Conservation (phyloP, 2,888 invertebrate species). For the Alentia gelatinosa region DNA sequence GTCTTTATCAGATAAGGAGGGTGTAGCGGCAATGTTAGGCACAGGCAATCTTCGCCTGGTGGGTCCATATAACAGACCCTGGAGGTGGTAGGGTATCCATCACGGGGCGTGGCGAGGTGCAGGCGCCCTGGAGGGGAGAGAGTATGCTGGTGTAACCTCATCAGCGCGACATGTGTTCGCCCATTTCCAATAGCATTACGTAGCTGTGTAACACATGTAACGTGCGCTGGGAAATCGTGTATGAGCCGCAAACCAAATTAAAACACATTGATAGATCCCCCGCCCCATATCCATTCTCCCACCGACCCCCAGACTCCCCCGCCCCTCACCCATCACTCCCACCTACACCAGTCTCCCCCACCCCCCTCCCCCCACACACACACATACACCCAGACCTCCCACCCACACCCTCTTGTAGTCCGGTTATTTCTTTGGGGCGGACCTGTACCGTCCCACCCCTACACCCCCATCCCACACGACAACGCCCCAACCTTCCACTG, state of each 20-base stretch:
- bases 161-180: constrained; percentile 55
- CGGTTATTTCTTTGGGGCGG: neutral
- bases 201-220: constrained; percentile 48
- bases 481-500: neutral
- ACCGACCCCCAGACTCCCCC: neutral
- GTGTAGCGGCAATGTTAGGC: neutral
- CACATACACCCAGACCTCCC: neutral
- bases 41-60: neutral
- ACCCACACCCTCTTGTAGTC: neutral
- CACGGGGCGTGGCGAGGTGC: neutral
- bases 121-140: neutral
- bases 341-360: neutral
- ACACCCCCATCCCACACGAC: neutral
- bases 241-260: constrained; percentile 53
- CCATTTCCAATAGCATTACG: constrained; percentile 53
- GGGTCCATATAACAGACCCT: neutral
- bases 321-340: neutral
- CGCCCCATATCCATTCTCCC: neutral
- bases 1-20: constrained; percentile 6
- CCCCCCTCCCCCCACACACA: neutral
- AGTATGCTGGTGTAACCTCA: constrained; percentile 43
- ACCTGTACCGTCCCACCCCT: neutral
- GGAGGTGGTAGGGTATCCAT: constrained; percentile 10
- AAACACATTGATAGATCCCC: constrained; percentile 44
- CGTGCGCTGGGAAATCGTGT: constrained; percentile 44